Percentiles rank a stretch among this genome's conserved stretches.
Conservation (phyloP, 2,113 vertebrate genomes). For the Anolis sagrei region DNA sequence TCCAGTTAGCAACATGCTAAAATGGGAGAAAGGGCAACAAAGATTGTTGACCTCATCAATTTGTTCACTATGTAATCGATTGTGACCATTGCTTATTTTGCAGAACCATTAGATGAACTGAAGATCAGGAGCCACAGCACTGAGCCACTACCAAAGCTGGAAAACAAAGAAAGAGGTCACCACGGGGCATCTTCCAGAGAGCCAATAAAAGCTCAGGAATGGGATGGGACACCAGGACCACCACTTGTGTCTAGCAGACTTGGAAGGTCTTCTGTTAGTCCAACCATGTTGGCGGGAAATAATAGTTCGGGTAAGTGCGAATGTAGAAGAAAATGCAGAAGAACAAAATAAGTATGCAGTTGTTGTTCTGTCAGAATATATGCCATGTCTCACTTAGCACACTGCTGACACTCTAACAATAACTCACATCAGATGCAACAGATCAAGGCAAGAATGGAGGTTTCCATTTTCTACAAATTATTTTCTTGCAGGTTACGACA, state of each 20-base stretch:
- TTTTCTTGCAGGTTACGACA: not conserved
- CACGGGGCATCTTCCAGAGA: slow-evolving; percentile 81
- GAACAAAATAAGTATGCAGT: not conserved
- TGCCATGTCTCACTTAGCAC: not conserved
- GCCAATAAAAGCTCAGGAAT: slow-evolving; percentile 92
- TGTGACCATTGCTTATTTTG: slow-evolving; percentile 44
- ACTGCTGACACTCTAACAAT: not conserved
- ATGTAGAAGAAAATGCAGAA: not conserved
- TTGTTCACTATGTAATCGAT: not conserved
- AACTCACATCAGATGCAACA: not conserved
- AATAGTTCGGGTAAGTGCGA: slow-evolving; percentile 83
- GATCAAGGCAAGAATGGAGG: not conserved
- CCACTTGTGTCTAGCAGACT: slow-evolving; percentile 84
- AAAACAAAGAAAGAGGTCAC: slow-evolving; percentile 85
- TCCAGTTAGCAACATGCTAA: not conserved
- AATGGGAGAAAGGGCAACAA: not conserved
- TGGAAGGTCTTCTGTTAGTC: slow-evolving; percentile 92
- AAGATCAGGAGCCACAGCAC: slow-evolving; percentile 88
- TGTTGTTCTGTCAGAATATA: not conserved
- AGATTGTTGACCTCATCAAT: slow-evolving; percentile 5
- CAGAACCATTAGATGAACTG: slow-evolving; percentile 83
- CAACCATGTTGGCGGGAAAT: slow-evolving; percentile 86
- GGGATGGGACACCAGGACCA: slow-evolving; percentile 85
- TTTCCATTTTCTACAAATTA: not conserved
- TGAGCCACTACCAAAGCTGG: slow-evolving; percentile 87